Base-by-base conservation (phyloP, 2,797 vertebrate genomes). In the Brotula barbata region DNA sequence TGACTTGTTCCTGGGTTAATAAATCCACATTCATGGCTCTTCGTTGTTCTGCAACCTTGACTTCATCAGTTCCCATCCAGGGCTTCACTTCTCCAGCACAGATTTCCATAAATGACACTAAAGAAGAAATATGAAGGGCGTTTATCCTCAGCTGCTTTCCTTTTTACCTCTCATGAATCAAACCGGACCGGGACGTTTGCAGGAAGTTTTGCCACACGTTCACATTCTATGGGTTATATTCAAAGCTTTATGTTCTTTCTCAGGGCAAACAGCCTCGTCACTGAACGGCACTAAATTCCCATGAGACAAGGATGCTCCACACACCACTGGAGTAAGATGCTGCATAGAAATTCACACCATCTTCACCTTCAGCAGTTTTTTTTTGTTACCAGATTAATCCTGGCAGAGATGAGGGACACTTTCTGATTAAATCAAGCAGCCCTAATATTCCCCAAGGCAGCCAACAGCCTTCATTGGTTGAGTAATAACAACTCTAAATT, bases 51-150 rank as follows among this genome's bases (percentile, higher is more conserved):
- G 41, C 68, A 73, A 76, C 80, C 76, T 81, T 76, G 77, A 71
- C 81, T 79, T 62, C 64, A 65, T 79, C 63, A 56, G 37, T 45
- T 44, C 68, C 33, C 70, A 19, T 68, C 78, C 57, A 52, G 61
- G 69, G 59, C 66, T 64, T 60, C 64, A 34, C 43, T 64, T 66
- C 68, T 64, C 68, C 63, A 19, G 49, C 54, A 55, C 70, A 53
- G 50, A 85, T 88, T 87, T 84, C 41, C 81, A 86, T 85, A 83
- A 87, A 74, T 73, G 76, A 76, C 65, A 71, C 62, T 73, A 65
- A 84, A 71, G 73, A 66, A 77, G 83, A 85, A 80, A 79, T 78
- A 80, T 79, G 81, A 54, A 12, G 14, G 28, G 25, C 57, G 54
- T 74, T 80, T 71, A 72, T 46, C 57, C 64, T 34, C 68, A 17